Base-by-base conservation (phyloP, 1,140 invertebrate genomes). In the Sipha flava region DNA sequence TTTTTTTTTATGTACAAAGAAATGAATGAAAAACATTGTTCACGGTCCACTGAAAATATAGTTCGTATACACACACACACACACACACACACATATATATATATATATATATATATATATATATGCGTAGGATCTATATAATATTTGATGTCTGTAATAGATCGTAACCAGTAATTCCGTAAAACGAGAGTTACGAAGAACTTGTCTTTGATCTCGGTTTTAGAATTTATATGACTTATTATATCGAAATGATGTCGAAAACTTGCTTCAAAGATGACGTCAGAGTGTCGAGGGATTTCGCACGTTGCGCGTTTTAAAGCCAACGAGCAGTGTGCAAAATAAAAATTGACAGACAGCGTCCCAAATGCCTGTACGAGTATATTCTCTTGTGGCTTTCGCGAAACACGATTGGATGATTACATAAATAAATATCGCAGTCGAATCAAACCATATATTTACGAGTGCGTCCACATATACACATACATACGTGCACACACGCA, bases 151-250 rank as follows among this genome's bases (percentile, higher is more conserved):
- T 64, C 59, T 64, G 26, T 45, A 70, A 47, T 70, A 70, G 40
- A 70, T 29, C 64, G 37, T 47, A 45, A 70, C 40, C 40, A 12
- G 40, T 70, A 70, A 70, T 47, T 47, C 40, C 40, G 66, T 47
- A 70, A 70, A 70, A 47, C 66, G 66, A 70, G 43, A 47, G 66
- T 47, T 47, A 47, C 40, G 26, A 70, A 14, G 64, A 45, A 47
- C 23, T 9, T 29, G 14, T 16, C 66, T 70, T 70, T 70, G 66
- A 70, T 70, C 66, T 70, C 66, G 26, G 16, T 47, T 70, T 70
- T 47, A n/a, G 66, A 70, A 70, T 70, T 70, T 70, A 70, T 70
- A 70, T 70, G 66, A 18, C 66, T 70, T 70, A 70, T 70, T 70
- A 70, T 70, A 70, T 47, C 40, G 34, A 66, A 23, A 66, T 40